A percentile compares a stretch with the other conserved stretches of the same genome.
These are phyloP conservation scores for Helicolenus hilgendorfi DNA, from an alignment of 2,797 vertebrate genomes.

Conservation along the genomic window DNA sequence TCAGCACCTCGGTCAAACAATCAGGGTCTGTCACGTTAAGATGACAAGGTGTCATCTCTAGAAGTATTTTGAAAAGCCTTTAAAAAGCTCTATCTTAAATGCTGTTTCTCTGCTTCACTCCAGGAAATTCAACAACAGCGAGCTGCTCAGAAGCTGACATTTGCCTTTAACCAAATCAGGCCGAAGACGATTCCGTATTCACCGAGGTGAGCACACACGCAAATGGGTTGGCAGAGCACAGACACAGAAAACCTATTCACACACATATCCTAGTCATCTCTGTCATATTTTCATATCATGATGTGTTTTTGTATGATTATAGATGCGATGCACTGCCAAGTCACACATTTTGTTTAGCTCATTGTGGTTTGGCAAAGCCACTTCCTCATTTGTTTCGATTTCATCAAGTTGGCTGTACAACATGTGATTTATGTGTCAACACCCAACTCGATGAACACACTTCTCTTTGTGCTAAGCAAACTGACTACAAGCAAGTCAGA, in stretches of 20 bases:
- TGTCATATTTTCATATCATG: background rate
- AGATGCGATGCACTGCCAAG: too few species aligned
- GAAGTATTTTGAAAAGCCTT: background rate
- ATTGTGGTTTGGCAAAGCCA: background rate
- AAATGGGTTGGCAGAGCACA: background rate
- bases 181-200: constrained; percentile 98
- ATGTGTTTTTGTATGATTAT: background rate
- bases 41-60: background rate
- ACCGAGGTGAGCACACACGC: constrained; percentile 90
- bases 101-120: constrained; percentile 13
- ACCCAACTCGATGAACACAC: background rate
- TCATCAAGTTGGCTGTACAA: too few species aligned
- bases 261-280: background rate
- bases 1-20: background rate
- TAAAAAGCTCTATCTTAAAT: background rate
- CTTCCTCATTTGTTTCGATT: background rate
- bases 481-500: background rate
- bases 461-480: background rate
- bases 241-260: background rate
- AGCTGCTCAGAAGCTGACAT: constrained; percentile 98
- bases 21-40: background rate
- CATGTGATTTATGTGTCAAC: background rate
- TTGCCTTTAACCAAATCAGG: constrained; percentile 98
- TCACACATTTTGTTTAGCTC: background rate
- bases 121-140: constrained; percentile 99